Conservation (phyloP, 2,888 invertebrate genomes). For the Masnerella sp. region DNA sequence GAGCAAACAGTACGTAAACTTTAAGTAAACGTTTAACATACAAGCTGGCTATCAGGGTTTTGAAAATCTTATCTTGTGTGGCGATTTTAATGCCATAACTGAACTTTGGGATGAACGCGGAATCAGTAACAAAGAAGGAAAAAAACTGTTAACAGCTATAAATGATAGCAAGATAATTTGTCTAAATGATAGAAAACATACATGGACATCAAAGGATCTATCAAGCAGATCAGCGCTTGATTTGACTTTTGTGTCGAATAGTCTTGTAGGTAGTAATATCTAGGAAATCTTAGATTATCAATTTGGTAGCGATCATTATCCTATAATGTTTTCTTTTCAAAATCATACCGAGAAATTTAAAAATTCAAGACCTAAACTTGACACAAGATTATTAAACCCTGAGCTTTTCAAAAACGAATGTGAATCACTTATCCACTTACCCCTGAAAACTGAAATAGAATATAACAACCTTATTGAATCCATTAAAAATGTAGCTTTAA, state of each 20-base stretch:
- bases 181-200: conserved; percentile 2
- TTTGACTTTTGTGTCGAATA: not conserved
- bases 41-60: too few species aligned
- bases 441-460: not conserved
- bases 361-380: conserved; percentile 9
- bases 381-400: not conserved
- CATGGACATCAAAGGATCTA: conserved; percentile 5
- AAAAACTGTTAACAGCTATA: not conserved
- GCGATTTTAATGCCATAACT: not conserved
- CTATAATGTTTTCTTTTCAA: not conserved
- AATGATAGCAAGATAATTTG: not conserved
- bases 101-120: not conserved
- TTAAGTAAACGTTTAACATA: too few species aligned
- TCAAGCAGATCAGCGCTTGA: not conserved
- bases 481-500: not conserved
- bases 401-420: not conserved
- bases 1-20: too few species aligned
- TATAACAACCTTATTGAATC: conserved; percentile 3
- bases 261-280: not conserved
- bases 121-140: conserved; percentile 1
- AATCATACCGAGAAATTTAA: not conserved
- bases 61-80: conserved; percentile 3
- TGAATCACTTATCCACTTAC: not conserved
- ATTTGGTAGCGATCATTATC: conserved; percentile 11
- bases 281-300: conserved; percentile 3